phyloP scores from a whole-genome alignment of 2,888 invertebrate genomes.

The Neelides folsomi region DNA sequence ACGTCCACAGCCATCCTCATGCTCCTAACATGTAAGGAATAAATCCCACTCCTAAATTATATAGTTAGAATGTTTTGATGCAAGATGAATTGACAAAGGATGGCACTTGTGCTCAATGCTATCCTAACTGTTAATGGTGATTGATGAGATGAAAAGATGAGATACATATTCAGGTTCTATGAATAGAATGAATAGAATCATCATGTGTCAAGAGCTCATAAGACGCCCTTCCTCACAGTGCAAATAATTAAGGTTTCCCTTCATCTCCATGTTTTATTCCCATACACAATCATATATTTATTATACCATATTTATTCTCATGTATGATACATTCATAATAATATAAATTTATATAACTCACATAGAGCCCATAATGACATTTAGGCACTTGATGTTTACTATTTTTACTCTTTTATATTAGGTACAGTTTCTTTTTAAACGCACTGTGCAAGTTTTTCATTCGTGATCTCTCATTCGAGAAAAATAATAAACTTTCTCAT shows the following conservation, averaged over 20 bases:
- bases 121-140: too few species aligned
- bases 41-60: not conserved
- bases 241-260: conserved; percentile 4
- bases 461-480: too few species aligned
- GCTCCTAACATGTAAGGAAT: conserved; percentile 65
- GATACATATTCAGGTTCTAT: not conserved
- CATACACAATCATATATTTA: not conserved
- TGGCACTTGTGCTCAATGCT: too few species aligned
- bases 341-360: too few species aligned
- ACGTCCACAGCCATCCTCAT: conserved; percentile 84
- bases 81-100: not conserved
- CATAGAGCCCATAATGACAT: too few species aligned
- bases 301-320: too few species aligned
- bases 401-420: not conserved
- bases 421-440: too few species aligned
- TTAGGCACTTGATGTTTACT: not conserved
- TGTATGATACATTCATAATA: too few species aligned
- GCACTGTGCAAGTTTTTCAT: too few species aligned
- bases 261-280: conserved; percentile 9
- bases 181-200: not conserved
- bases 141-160: not conserved
- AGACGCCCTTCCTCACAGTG: not conserved
- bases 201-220: conserved; percentile 1
- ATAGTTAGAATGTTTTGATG: not conserved
- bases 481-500: too few species aligned